Evolutionary conservation across 1,140 invertebrate genomes (phyloP).

Genomic region (Penaeus vannamei): DNA sequence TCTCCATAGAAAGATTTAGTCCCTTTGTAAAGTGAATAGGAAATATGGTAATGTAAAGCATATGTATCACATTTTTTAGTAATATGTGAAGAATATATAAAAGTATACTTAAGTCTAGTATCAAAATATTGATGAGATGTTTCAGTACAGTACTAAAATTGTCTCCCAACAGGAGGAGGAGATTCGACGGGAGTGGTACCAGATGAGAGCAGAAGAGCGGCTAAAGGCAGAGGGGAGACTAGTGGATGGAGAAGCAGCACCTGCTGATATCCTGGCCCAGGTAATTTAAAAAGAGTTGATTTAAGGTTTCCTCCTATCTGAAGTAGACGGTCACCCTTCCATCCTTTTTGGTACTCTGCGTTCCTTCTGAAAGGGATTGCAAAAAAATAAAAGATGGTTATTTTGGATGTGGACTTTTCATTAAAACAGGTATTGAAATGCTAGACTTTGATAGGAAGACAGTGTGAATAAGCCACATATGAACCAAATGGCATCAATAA

Average conservation of each 20-base stretch:
- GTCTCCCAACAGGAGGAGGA: conserved; percentile 61
- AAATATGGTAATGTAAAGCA: no score
- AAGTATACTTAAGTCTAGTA: no score
- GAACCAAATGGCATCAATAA: background rate
- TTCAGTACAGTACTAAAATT: background rate
- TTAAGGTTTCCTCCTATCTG: background rate
- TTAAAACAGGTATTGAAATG: no score
- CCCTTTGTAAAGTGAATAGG: no score
- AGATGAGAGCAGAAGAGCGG: conserved; percentile 63
- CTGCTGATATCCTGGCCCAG: conserved; percentile 65
- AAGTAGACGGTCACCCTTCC: no score
- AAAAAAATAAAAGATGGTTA: background rate
- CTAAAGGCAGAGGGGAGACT: conserved; percentile 61
- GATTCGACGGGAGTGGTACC: conserved; percentile 66
- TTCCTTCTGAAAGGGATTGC: background rate
- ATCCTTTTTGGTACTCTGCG: background rate
- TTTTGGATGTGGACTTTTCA: background rate
- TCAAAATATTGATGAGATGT: no score
- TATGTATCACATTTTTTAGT: no score
- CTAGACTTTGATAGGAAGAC: no score
- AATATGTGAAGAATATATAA: no score
- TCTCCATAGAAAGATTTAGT: no score
- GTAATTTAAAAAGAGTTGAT: conserved; percentile 3
- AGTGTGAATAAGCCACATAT: no score
- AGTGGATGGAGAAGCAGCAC: conserved; percentile 55